A percentile compares a stretch with the other conserved stretches of the same genome.
Conservation (phyloP, 2,113 vertebrate genomes). For the Bothrops jararaca region DNA sequence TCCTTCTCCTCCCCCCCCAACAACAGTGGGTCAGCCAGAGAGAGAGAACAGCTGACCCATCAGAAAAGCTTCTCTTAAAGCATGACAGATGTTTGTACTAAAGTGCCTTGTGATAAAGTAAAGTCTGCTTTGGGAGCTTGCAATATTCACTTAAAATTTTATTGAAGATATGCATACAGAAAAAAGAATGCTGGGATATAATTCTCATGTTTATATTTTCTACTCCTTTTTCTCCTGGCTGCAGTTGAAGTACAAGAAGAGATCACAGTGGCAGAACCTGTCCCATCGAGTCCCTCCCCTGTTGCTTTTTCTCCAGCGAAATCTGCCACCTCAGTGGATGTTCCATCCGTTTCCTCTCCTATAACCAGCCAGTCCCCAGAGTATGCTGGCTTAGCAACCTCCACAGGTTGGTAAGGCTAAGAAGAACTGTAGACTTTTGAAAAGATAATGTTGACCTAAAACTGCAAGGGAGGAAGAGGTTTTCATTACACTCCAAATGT, state of each 20-base stretch:
- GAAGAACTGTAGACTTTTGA: neutral
- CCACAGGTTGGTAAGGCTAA: conserved; percentile 80
- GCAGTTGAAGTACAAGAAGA: conserved; percentile 84
- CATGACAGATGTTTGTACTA: neutral
- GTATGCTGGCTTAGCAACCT: conserved; percentile 75
- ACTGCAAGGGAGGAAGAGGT: neutral
- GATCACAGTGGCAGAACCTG: conserved; percentile 78
- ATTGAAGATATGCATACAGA: neutral
- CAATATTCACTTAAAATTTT: neutral
- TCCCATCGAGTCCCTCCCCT: conserved; percentile 83
- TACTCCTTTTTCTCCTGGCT: neutral
- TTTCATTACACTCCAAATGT: neutral
- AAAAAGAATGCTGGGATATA: neutral
- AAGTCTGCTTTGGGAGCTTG: neutral
- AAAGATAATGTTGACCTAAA: neutral
- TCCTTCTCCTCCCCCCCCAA: neutral
- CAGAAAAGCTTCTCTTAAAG: neutral
- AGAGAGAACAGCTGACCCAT: neutral
- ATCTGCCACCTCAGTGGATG: conserved; percentile 83
- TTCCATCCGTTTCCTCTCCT: conserved; percentile 82
- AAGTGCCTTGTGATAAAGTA: neutral
- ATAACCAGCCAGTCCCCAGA: conserved; percentile 87
- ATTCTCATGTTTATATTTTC: neutral
- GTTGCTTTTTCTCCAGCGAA: conserved; percentile 88
- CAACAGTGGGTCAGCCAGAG: neutral